These are phyloP conservation scores for Mnemiopsis leidyi DNA, from an alignment of 37 sponge, comb jelly and placozoan genomes.

Conservation along the genomic window DNA sequence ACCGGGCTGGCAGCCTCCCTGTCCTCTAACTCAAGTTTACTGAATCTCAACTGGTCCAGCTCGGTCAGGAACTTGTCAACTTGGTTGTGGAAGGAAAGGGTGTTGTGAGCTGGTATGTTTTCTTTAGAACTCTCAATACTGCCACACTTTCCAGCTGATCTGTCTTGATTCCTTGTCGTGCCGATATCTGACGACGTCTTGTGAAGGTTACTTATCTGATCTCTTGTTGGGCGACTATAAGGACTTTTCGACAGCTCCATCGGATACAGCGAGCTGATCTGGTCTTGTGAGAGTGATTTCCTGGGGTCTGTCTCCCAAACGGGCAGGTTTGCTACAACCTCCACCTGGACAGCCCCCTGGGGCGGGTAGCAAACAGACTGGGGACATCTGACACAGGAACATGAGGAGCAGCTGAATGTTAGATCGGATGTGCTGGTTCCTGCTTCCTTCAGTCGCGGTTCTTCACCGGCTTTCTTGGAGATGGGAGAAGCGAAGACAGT, in stretches of 20 bases:
- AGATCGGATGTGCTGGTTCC: conserved; percentile 18
- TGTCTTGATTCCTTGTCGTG: background rate
- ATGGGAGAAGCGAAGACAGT: conserved; percentile 14
- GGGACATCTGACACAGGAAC: conserved; percentile 25
- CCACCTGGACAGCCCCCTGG: background rate
- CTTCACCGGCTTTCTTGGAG: background rate
- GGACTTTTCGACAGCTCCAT: conserved; percentile 9
- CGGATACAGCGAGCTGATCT: background rate
- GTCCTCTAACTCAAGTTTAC: background rate
- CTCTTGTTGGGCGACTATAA: background rate
- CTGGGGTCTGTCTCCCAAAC: background rate
- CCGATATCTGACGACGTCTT: background rate
- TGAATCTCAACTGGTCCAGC: background rate
- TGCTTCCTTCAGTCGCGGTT: background rate
- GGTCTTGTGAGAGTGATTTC: background rate
- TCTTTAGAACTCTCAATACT: background rate
- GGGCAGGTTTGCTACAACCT: background rate
- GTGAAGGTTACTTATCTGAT: background rate
- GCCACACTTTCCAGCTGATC: too few relatives aligned
- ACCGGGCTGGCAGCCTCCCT: background rate
- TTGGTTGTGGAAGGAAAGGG: background rate
- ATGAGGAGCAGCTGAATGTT: background rate
- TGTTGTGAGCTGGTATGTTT: background rate
- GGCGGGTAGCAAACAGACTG: background rate
- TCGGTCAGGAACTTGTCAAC: background rate